Evolutionary conservation across 2,113 vertebrate species (phyloP).

Genomic region (Microcebus lehilahytsara): DNA sequence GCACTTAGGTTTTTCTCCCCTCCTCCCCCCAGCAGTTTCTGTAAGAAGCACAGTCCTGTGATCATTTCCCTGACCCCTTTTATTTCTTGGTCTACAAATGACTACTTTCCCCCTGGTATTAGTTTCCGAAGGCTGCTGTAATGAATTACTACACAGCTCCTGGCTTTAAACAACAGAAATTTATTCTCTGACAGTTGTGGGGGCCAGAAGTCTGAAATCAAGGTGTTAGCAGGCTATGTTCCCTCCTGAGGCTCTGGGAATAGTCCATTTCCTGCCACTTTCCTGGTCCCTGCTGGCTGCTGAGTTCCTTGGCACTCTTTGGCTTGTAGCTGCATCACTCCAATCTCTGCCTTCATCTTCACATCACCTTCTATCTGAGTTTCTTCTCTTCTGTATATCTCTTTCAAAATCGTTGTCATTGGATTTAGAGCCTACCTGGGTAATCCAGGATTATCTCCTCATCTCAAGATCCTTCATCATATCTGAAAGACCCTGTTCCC

Average conservation of each 20-base stretch:
- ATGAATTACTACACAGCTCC: background rate
- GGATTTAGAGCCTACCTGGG: background rate
- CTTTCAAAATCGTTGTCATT: background rate
- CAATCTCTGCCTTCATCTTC: background rate
- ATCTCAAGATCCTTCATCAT: background rate
- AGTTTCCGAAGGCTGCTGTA: background rate
- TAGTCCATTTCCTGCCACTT: accelerated
- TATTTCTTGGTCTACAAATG: background rate
- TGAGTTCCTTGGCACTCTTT: too few species aligned
- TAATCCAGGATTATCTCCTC: background rate
- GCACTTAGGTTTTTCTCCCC: background rate
- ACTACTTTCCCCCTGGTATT: too few species aligned
- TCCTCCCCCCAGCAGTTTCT: background rate
- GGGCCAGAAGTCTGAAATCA: background rate
- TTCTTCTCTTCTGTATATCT: background rate
- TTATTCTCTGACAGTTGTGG: background rate
- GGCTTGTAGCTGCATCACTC: accelerated
- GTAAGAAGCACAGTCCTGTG: background rate
- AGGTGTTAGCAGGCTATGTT: accelerated
- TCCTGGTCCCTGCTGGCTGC: background rate
- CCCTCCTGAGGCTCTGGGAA: background rate
- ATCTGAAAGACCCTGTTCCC: background rate
- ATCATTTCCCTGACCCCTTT: background rate
- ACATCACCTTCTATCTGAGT: background rate
- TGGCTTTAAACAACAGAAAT: background rate